These are phyloP conservation scores for Acomys russatus DNA, from an alignment of 2,797 vertebrate genomes.

Conservation along the genomic window DNA sequence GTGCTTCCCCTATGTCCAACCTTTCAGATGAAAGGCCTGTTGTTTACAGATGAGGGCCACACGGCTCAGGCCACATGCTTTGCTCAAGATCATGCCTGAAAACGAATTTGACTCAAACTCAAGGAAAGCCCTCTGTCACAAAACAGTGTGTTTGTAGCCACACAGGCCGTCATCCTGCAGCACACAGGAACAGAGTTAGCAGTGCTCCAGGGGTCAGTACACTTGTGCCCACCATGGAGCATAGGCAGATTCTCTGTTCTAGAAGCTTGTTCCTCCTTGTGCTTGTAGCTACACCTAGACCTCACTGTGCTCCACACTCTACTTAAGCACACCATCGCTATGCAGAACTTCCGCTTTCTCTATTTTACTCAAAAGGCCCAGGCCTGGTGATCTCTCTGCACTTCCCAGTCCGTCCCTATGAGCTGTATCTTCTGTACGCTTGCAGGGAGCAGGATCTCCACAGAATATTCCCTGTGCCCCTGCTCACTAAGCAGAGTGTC, in stretches of 20 bases:
- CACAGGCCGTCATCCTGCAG: not conserved
- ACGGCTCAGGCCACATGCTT: not conserved
- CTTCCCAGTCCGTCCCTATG: not conserved
- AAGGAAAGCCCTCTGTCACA: not conserved
- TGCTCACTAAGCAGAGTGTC: not conserved
- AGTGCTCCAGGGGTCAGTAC: too few species aligned
- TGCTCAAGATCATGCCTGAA: not conserved
- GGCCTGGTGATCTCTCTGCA: rapidly evolving
- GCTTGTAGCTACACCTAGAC: too few species aligned
- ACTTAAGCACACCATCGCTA: too few species aligned
- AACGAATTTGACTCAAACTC: not conserved
- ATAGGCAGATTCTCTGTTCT: not conserved
- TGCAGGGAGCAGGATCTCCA: not conserved
- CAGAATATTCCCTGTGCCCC: too few species aligned
- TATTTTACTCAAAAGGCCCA: rapidly evolving
- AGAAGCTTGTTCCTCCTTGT: not conserved
- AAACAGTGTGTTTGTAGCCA: not conserved
- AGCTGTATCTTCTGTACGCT: not conserved
- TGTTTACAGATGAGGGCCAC: not conserved
- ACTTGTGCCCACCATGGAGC: not conserved
- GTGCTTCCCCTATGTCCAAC: not conserved
- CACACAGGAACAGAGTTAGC: not conserved
- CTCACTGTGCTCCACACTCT: not conserved
- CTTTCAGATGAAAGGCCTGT: not conserved
- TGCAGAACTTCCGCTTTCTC: rapidly evolving